These are phyloP conservation scores for Melipona quadrifasciata DNA, from an alignment of 1,140 invertebrate species.

Conservation along the genomic window DNA sequence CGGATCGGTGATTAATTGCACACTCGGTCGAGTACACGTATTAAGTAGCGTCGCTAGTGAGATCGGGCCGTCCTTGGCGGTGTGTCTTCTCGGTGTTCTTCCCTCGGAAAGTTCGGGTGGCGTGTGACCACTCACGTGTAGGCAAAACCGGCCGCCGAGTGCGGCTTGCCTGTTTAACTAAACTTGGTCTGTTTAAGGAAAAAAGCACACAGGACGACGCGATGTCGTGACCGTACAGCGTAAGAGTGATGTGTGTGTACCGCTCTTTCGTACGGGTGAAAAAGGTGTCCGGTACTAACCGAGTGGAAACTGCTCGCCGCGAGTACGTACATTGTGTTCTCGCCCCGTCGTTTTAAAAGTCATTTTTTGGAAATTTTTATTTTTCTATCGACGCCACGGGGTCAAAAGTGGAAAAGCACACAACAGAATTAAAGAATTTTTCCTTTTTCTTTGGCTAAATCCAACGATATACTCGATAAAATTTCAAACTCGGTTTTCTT, in stretches of 20 bases:
- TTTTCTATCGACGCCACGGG: too few relatives aligned
- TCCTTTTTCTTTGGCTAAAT: too few relatives aligned
- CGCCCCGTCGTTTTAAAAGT: background rate
- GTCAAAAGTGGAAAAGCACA: too few relatives aligned
- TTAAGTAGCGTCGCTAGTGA: slow-evolving; percentile 57
- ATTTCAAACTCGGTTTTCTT: too few relatives aligned
- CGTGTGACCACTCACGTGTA: slow-evolving; percentile 45
- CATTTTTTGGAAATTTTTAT: too few relatives aligned
- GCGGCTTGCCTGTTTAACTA: slow-evolving; percentile 27
- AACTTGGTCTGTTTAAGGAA: slow-evolving; percentile 27
- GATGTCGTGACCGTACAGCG: background rate
- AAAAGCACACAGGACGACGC: slow-evolving; percentile 14
- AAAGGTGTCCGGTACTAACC: background rate
- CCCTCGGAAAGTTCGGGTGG: slow-evolving; percentile 37
- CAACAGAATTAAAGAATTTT: too few relatives aligned
- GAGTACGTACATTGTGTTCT: background rate
- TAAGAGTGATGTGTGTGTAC: too few relatives aligned
- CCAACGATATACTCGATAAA: too few relatives aligned
- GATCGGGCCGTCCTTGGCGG: slow-evolving; percentile 44
- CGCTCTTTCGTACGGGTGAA: background rate
- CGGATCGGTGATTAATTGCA: slow-evolving; percentile 60
- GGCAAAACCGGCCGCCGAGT: slow-evolving; percentile 18
- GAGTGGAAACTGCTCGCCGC: background rate
- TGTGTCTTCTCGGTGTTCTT: slow-evolving; percentile 32
- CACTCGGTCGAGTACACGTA: slow-evolving; percentile 55